Percentiles rank a stretch among this genome's conserved stretches.
Conservation (phyloP, 2,888 invertebrate genomes). For the Dusona sp. region DNA sequence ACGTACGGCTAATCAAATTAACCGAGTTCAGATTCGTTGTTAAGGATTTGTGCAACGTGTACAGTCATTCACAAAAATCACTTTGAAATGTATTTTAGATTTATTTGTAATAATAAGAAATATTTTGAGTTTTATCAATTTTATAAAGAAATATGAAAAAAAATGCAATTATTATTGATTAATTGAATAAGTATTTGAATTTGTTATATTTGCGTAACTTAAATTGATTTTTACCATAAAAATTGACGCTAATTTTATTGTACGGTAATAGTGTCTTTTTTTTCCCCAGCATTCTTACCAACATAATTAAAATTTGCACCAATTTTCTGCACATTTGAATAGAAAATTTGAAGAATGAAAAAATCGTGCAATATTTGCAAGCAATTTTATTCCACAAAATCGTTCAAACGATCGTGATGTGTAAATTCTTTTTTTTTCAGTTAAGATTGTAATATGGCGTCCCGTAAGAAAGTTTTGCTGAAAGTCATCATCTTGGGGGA, state of each 20-base stretch:
- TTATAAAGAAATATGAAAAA: background rate
- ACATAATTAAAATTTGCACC: no score
- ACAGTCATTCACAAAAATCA: background rate
- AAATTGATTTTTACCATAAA: no score
- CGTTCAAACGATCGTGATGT: background rate
- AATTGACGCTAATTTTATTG: no score
- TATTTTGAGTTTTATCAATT: background rate
- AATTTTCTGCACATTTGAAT: background rate
- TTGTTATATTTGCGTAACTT: no score
- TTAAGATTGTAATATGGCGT: constrained; percentile 89
- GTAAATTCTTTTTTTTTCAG: constrained; percentile 47
- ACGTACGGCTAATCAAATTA: background rate
- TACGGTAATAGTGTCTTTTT: no score
- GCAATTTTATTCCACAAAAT: background rate
- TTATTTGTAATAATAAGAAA: background rate
- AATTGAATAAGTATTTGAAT: no score
- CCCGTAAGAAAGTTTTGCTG: constrained; percentile 97
- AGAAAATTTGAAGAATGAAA: background rate
- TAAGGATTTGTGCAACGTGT: background rate
- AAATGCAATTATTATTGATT: background rate
- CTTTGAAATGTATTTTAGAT: background rate
- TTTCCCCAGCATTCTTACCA: no score
- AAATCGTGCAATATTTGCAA: background rate
- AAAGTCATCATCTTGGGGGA: constrained; percentile 99
- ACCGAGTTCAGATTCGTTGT: constrained; percentile 10